Conservation (phyloP, 35 echinoderm and acorn worm species). For the Hemicentrotus pulcherrimus region DNA sequence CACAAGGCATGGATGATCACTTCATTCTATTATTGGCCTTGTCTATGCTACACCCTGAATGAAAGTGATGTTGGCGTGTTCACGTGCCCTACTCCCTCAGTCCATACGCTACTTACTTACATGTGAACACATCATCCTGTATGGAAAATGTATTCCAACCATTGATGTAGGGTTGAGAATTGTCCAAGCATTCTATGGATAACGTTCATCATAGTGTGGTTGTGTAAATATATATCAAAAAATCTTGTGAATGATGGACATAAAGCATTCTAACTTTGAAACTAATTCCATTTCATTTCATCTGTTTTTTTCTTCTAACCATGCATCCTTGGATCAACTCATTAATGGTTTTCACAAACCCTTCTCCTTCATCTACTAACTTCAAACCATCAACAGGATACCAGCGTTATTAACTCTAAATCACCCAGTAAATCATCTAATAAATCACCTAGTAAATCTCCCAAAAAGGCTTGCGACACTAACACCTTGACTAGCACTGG, state of each 20-base stretch:
- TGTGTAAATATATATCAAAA: not conserved
- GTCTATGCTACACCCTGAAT: not conserved
- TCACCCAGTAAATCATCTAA: not conserved
- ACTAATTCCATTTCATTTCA: slow-evolving; percentile 8
- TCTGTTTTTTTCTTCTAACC: not conserved
- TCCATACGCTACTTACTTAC: not conserved
- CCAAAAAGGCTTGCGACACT: slow-evolving; percentile 42
- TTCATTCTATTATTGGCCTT: not conserved
- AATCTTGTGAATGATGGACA: not conserved
- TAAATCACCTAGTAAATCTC: slow-evolving; percentile 34
- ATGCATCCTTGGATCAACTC: slow-evolving; percentile 3
- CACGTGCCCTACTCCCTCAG: not conserved
- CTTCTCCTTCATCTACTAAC: slow-evolving; percentile 10
- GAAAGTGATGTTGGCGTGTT: not conserved
- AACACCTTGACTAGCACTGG: not conserved
- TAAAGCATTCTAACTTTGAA: not conserved
- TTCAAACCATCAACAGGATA: slow-evolving; percentile 9
- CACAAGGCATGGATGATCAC: not conserved
- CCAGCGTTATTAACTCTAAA: slow-evolving; percentile 15
- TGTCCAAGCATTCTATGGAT: not conserved
- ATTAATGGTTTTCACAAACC: not conserved
- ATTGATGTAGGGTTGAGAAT: not conserved
- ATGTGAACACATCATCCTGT: not conserved
- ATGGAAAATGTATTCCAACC: not conserved
- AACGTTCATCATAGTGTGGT: not conserved